phyloP scores from a whole-genome alignment of 1,140 invertebrate species.

The Paracyclopina nana region DNA sequence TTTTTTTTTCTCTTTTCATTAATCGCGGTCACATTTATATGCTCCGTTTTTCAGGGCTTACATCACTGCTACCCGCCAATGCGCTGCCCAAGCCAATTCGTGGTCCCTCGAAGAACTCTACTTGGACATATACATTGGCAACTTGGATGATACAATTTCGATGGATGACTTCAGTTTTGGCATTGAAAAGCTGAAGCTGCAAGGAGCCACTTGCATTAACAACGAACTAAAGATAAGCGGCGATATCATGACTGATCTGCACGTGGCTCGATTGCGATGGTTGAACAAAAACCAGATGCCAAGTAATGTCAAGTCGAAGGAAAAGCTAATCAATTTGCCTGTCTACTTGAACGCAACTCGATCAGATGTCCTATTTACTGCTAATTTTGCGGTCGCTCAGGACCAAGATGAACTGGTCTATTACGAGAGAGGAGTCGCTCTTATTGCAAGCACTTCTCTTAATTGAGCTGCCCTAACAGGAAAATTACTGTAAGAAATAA shows the following conservation, averaged over 20 bases:
- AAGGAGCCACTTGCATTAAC: constrained; percentile 76
- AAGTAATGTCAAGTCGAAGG: constrained; percentile 21
- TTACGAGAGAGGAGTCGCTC: constrained; percentile 90
- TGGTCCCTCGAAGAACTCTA: constrained; percentile 82
- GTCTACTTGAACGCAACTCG: constrained; percentile 93
- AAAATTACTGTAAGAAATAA: too few species aligned
- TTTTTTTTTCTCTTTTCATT: too few species aligned
- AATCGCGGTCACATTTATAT: too few species aligned
- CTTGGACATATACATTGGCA: constrained; percentile 58
- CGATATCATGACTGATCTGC: constrained; percentile 81
- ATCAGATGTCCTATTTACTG: constrained; percentile 79
- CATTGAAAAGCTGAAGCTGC: constrained; percentile 56
- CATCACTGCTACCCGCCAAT: constrained; percentile 93
- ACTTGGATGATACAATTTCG: constrained; percentile 28
- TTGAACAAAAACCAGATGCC: constrained; percentile 30
- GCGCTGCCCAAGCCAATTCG: constrained; percentile 64
- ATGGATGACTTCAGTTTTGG: constrained; percentile 26
- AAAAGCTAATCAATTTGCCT: constrained; percentile 59
- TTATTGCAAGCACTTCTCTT: constrained; percentile 68
- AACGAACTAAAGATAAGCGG: constrained; percentile 77
- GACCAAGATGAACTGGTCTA: constrained; percentile 74
- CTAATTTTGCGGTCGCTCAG: constrained; percentile 71
- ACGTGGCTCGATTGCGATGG: constrained; percentile 69
- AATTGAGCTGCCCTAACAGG: constrained; percentile 42
- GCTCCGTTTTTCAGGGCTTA: too few species aligned